Evolutionary conservation across 2,888 invertebrate genomes (phyloP), one percentile per base, ranked within the genome.

Genomic region (Lasioglossum lativentre): DNA sequence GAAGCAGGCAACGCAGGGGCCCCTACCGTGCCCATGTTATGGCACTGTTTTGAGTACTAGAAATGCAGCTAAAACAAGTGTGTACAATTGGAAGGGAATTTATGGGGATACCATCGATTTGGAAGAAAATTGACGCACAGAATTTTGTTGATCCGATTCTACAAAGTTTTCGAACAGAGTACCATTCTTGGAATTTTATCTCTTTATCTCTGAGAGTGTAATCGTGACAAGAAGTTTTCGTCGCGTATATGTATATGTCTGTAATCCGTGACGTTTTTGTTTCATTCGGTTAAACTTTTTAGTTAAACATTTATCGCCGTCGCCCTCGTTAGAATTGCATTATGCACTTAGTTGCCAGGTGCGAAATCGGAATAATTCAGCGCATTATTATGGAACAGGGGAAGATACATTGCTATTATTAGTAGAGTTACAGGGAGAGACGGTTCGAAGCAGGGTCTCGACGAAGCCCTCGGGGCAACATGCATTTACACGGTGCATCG

Each of bases 401-500:
- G 42, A 73, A 73, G 80, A 75, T 73, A 75, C 63, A 86, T 78
- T 47, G 78, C 66, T 77, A 86, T 87, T 86, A 86, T 87, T 87
- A 87, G 80, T 75, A 56, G 77, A 74, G 75, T 75, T 75, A 42
- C 76, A 45, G 56, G 73, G 47, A 71, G 78, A 85, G 85, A 82
- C 10, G 81, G 75, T 63, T 77, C 76, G 84, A 68, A 70, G 78
- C 16, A 68, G 78, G 73, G 75, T 63, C 79, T 71, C 75, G 77
- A 30, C 52, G 56, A 80, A 66, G 45, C 74, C 86, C 80, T 72
- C 70, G 71, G 75, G 86, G 86, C 86, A 78, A 75, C 77, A 47
- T 87, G 89, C 89, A 89, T 90, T 88, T 86, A 79, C 88, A 84
- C 81, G 88, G 80, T 82, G 88, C 87, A 88, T 85, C 80, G 86